A percentile compares a stretch with the other conserved stretches of the same genome.
Conservation (phyloP, 1,140 invertebrate genomes). For the Micrasema longulum region DNA sequence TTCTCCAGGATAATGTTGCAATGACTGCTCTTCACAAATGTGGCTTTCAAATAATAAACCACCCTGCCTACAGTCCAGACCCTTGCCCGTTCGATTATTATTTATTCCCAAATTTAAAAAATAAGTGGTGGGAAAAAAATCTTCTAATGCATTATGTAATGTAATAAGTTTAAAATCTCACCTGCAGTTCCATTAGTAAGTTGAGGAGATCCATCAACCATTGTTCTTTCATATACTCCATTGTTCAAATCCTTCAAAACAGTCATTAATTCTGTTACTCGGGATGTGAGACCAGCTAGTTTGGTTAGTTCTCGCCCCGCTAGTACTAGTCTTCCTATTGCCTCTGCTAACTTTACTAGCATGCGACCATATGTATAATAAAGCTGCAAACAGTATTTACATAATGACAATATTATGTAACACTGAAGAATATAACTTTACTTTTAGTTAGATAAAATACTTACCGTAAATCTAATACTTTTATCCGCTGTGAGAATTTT, state of each 20-base stretch:
- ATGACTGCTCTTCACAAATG: no score
- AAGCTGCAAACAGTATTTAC: conserved; percentile 63
- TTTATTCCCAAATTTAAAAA: no score
- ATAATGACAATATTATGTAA: conserved; percentile 4
- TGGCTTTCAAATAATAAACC: no score
- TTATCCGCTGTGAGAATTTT: conserved; percentile 71
- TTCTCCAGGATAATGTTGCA: no score
- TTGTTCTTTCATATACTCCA: conserved; percentile 89
- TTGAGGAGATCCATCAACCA: conserved; percentile 74
- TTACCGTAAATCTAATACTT: conserved; percentile 78
- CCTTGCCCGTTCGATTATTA: no score
- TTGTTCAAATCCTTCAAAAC: conserved; percentile 90
- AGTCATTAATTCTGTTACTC: conserved; percentile 90
- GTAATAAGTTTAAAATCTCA: no score
- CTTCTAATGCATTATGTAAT: no score
- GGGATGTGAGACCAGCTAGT: conserved; percentile 91
- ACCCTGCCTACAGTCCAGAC: no score
- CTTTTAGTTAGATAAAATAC: conserved; percentile 19
- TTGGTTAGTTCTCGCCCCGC: conserved; percentile 94
- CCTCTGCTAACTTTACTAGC: conserved; percentile 96
- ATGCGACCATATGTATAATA: conserved; percentile 98
- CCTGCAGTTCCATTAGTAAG: conserved; percentile 26
- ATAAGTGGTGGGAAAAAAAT: no score
- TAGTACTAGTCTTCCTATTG: conserved; percentile 92
- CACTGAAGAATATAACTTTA: not conserved